phyloP scores from a whole-genome alignment of 2,888 invertebrate species.

The Trissoscelio sp. region DNA sequence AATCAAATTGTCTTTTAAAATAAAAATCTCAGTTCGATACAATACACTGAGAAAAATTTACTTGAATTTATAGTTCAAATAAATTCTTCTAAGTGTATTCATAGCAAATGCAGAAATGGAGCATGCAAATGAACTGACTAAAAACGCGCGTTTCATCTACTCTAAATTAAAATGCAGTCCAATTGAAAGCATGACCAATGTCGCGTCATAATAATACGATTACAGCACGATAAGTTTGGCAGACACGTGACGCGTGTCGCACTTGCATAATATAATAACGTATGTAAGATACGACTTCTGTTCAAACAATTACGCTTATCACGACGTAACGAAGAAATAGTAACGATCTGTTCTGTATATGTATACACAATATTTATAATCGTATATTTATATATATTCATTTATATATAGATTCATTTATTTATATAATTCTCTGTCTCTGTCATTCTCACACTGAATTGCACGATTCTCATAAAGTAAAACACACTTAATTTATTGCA shows the following conservation, averaged over 20 bases:
- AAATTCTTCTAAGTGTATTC: background rate
- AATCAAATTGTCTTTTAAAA: conserved; percentile 1
- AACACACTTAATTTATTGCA: conserved; percentile 52
- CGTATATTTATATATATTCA: conserved; percentile 24
- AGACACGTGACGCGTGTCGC: background rate
- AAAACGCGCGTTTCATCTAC: background rate
- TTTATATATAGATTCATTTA: conserved; percentile 27
- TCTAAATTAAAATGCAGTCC: conserved; percentile 20
- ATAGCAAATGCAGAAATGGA: background rate
- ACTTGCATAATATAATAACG: conserved; percentile 3
- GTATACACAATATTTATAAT: conserved; percentile 54
- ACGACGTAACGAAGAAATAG: conserved; percentile 62
- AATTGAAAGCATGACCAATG: conserved; percentile 14
- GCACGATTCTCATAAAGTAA: conserved; percentile 48
- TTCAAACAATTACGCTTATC: conserved; percentile 58
- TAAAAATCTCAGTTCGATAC: background rate
- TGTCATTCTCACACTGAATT: conserved; percentile 61
- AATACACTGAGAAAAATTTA: background rate
- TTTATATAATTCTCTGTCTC: conserved; percentile 43
- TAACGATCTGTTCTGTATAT: conserved; percentile 57
- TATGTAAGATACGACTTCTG: conserved; percentile 18
- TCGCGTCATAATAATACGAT: conserved; percentile 7
- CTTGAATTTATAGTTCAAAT: too few species aligned
- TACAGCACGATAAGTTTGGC: conserved; percentile 26
- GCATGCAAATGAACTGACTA: conserved; percentile 1